Evolutionary conservation across 2,888 invertebrate genomes (phyloP), one percentile per base, ranked within the genome.

Genomic region (Brenthis daphne): DNA sequence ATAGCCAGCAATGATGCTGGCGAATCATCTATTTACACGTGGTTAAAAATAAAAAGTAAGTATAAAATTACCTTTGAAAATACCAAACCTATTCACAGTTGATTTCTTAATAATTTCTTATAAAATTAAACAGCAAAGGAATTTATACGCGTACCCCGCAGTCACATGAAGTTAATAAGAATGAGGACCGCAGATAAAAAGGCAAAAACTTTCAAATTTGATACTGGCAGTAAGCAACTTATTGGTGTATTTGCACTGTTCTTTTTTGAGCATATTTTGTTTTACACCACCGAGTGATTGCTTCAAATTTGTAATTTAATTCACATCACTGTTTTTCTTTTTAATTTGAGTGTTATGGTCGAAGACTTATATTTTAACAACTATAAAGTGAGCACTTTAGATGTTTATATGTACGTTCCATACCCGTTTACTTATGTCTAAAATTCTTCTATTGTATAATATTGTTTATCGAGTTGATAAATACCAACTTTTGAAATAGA

Each of bases 11-110:
- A 99, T 84, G 96, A 96, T 78, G 99, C 97, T 2, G 99, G 99
- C 13, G 97, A 98, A 86, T 95, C 96, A 65, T 97, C 97, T 5
- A 95, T 96, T 73, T 96, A 96, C 77, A 97, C 98, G 2, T 99
- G 98, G 98, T 92, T 99, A 56, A 96, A 96, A 92, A 98, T 98
- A 43, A 98, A 98, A 95, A 98, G 98, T 98, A 94, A 96, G 98
- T 95, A 65, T 20, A n/a, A 51, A 29, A 29, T 58, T 56, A 13
- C 37, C 33, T 50, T 24, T 37, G 2, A 67, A 33, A 43, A 55
- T 43, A 8, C 14, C 64, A 51, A 63, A 60, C 24, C 13, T 51
- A 48, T 57, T 55, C 50, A 43, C 63, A 65, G 69, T 73, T 72
- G 76, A 74, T 76, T 76, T 76, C 76, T 78, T 80, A 77, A 78